Conservation (phyloP, 2,113 vertebrate species). For the Grammomys surdaster region DNA sequence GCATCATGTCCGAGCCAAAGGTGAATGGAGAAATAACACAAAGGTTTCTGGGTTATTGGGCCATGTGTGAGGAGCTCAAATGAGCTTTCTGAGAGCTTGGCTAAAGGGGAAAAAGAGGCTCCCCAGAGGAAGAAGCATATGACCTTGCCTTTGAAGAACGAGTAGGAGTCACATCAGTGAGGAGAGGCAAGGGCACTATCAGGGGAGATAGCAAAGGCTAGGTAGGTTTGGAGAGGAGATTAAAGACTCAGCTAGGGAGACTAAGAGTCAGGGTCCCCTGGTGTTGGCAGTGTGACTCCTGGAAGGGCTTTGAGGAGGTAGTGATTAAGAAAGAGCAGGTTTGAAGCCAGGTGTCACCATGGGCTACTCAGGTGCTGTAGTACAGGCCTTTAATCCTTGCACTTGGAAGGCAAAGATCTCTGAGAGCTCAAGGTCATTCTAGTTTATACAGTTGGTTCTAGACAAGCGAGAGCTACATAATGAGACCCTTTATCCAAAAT, state of each 20-base stretch:
- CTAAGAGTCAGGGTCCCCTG: neutral
- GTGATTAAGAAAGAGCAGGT: neutral
- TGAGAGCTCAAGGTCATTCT: neutral
- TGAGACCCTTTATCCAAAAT: neutral
- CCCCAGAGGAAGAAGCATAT: neutral
- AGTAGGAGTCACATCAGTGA: neutral
- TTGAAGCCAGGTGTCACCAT: neutral
- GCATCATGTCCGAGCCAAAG: neutral
- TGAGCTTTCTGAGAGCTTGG: neutral
- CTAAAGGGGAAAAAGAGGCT: neutral
- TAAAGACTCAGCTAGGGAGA: neutral
- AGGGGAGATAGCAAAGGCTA: neutral
- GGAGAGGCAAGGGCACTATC: neutral
- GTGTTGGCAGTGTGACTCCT: neutral
- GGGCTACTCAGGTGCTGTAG: neutral
- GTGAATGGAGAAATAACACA: neutral
- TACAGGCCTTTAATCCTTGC: neutral
- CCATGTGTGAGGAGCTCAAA: neutral
- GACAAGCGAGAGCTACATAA: neutral
- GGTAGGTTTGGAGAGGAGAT: neutral
- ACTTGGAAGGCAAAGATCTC: neutral
- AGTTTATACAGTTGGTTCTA: neutral
- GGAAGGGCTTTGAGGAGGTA: neutral
- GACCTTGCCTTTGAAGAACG: conserved; percentile 24
- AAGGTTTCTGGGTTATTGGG: neutral